phyloP scores from a whole-genome alignment of 2,888 invertebrate species.

The Pteria penguin region DNA sequence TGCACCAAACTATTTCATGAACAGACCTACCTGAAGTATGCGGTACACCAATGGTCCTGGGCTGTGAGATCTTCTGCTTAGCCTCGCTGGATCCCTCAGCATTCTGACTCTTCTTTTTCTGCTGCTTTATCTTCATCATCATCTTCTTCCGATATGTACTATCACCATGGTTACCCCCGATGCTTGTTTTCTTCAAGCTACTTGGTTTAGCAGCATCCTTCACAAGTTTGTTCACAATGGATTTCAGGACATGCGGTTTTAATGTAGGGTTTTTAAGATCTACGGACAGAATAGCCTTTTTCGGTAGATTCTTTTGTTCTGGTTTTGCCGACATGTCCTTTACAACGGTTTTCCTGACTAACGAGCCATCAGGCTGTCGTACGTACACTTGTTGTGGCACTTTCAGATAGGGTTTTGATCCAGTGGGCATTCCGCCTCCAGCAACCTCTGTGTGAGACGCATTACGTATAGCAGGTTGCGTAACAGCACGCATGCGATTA shows the following conservation, averaged over 20 bases:
- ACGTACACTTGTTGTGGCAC: not conserved
- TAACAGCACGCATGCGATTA: not conserved
- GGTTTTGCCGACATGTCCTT: not conserved
- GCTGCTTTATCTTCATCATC: not conserved
- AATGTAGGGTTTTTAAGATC: not conserved
- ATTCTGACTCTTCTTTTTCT: not conserved
- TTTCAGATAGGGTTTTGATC: not conserved
- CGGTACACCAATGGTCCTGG: conserved; percentile 20
- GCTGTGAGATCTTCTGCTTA: conserved; percentile 12
- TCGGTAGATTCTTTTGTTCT: not conserved
- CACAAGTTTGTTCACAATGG: conserved; percentile 20
- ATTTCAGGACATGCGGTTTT: conserved; percentile 10
- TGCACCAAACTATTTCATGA: too few relatives aligned
- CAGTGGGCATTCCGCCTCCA: not conserved
- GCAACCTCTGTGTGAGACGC: not conserved
- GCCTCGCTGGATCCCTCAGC: not conserved
- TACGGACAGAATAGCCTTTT: not conserved
- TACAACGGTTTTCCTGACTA: not conserved
- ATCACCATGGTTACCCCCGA: not conserved
- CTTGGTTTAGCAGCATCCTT: not conserved
- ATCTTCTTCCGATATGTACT: not conserved
- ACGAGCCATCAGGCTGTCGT: not conserved
- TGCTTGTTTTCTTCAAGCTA: not conserved
- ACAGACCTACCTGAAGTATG: conserved; percentile 29
- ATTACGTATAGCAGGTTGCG: not conserved